A percentile compares a stretch with the other conserved stretches of the same genome.
Evolutionary conservation across 2,113 vertebrate genomes (phyloP).

Genomic region (Erythrocebus patas): DNA sequence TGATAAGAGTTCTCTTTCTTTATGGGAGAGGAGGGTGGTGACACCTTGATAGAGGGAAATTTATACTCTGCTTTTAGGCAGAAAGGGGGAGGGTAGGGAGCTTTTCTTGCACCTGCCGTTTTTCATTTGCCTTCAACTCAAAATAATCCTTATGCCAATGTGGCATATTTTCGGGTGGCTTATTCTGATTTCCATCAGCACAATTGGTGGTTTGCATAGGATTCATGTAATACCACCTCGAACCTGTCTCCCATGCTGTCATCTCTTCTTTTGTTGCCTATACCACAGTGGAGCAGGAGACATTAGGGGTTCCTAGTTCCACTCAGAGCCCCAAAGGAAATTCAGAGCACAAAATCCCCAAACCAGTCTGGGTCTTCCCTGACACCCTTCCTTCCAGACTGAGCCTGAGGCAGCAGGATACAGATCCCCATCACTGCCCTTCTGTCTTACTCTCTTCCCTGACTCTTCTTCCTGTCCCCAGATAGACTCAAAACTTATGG

Average conservation of each 20-base stretch:
- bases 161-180: neutral
- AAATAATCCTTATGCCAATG: neutral
- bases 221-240: neutral
- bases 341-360: neutral
- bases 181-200: neutral
- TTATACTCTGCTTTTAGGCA: neutral
- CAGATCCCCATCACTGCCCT: no score
- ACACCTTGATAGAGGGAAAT: neutral
- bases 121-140: neutral
- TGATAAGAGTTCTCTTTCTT: neutral
- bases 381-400: neutral
- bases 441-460: neutral
- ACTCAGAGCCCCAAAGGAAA: neutral
- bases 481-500: neutral
- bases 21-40: neutral
- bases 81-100: neutral
- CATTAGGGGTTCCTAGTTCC: neutral
- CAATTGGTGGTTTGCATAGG: neutral
- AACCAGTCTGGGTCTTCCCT: accelerated
- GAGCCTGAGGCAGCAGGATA: neutral
- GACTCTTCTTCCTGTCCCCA: neutral
- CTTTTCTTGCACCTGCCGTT: neutral
- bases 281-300: neutral
- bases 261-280: neutral
- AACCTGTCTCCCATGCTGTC: neutral